Evolutionary conservation across 2,113 vertebrate species (phyloP).

Genomic region (Merops nubicus): DNA sequence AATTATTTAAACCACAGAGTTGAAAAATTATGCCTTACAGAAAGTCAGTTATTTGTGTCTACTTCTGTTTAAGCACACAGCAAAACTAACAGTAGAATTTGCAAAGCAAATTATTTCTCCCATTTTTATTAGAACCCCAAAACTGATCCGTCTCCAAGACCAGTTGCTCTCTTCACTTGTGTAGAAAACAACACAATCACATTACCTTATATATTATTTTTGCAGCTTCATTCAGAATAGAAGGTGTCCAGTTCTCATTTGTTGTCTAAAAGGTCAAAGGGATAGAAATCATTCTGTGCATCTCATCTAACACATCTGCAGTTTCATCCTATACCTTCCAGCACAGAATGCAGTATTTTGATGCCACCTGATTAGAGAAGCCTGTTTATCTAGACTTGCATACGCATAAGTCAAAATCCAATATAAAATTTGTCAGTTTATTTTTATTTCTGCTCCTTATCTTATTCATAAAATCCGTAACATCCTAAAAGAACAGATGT

Average conservation of each 20-base stretch:
- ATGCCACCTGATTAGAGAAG: not conserved
- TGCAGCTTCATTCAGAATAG: slow-evolving; percentile 91
- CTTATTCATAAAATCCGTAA: not conserved
- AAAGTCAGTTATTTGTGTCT: not conserved
- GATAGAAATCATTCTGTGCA: not conserved
- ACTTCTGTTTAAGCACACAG: not conserved
- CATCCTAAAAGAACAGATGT: not conserved
- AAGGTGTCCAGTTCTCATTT: slow-evolving; percentile 91
- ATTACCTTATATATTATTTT: slow-evolving; percentile 97
- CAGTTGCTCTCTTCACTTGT: not conserved
- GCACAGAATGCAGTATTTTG: not conserved
- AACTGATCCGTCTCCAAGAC: not conserved
- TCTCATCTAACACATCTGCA: not conserved
- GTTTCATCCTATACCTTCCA: not conserved
- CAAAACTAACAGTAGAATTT: not conserved
- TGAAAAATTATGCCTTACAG: not conserved
- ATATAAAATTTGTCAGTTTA: not conserved
- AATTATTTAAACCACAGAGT: not conserved
- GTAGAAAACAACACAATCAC: not conserved
- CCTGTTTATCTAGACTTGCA: not conserved
- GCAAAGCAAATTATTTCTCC: not conserved
- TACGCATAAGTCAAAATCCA: not conserved
- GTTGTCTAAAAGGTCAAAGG: slow-evolving; percentile 82
- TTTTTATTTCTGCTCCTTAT: not conserved
- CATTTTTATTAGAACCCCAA: not conserved